Evolutionary conservation across 2,888 invertebrate species (phyloP).

Genomic region (Dyspetes luteomarginatus): DNA sequence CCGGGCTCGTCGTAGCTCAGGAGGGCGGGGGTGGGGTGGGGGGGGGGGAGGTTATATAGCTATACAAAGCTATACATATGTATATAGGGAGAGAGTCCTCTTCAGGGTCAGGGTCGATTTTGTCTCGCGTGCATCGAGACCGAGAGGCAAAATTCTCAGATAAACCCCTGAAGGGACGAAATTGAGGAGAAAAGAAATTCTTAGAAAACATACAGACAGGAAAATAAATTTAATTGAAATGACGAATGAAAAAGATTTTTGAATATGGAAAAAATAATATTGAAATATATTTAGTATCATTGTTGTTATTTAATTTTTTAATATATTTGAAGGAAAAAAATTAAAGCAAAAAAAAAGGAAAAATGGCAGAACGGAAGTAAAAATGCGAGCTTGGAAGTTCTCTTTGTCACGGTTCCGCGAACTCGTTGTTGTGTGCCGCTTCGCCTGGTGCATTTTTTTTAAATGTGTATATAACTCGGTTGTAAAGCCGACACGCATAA

Average conservation of each 20-base stretch:
- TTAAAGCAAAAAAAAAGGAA: conserved; percentile 14
- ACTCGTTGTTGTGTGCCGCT: conserved; percentile 48
- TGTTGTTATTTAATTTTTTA: not conserved
- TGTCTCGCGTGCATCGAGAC: conserved; percentile 37
- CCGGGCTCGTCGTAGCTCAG: conserved; percentile 46
- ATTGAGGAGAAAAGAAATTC: conserved; percentile 17
- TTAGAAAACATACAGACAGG: not conserved
- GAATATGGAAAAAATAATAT: not conserved
- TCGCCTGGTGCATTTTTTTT: conserved; percentile 45
- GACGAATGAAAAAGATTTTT: too few species aligned
- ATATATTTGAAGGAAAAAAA: not conserved
- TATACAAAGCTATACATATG: not conserved
- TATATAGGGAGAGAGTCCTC: conserved; percentile 37
- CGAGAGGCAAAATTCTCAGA: not conserved
- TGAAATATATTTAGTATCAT: not conserved
- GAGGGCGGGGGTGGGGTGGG: conserved; percentile 9
- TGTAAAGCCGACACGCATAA: conserved; percentile 19
- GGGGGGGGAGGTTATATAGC: not conserved
- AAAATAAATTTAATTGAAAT: not conserved
- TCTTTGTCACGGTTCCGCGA: conserved; percentile 54
- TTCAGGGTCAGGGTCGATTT: conserved; percentile 66
- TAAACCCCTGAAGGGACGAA: conserved; percentile 16
- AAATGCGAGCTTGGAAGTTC: conserved; percentile 49
- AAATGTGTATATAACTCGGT: conserved; percentile 29
- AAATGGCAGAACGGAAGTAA: conserved; percentile 33